Evolutionary conservation across 2,797 vertebrate genomes (phyloP).

Genomic region (Gymnothorax reevesii): DNA sequence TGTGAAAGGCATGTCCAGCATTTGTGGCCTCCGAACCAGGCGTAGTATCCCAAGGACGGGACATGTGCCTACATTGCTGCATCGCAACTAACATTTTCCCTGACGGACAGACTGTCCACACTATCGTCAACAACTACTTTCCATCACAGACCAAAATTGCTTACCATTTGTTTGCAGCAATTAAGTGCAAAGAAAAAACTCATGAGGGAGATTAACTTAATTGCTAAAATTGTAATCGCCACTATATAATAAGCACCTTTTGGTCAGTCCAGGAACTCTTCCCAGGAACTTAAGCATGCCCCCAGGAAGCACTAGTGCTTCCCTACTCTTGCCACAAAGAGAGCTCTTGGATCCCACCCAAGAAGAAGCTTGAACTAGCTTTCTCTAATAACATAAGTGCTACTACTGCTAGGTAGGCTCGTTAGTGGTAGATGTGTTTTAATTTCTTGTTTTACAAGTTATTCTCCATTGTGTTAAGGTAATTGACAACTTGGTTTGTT

Average conservation of each 20-base stretch:
- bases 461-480: background rate
- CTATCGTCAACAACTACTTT: background rate
- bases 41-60: slow-evolving; percentile 53
- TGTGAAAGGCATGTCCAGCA: slow-evolving; percentile 55
- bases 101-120: background rate
- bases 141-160: slow-evolving; percentile 7
- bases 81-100: background rate
- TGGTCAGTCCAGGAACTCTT: background rate
- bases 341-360: background rate
- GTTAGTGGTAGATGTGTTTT: background rate
- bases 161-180: background rate
- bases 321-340: background rate
- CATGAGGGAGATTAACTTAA: background rate
- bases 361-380: background rate
- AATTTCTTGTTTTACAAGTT: background rate
- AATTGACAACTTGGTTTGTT: background rate
- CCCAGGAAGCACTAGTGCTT: background rate
- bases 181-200: background rate
- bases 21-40: slow-evolving; percentile 49
- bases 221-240: background rate
- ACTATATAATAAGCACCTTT: background rate
- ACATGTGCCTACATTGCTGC: slow-evolving; percentile 24
- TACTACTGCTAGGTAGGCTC: background rate
- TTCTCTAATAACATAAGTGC: background rate
- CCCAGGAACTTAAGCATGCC: background rate